A percentile compares a stretch with the other conserved stretches of the same genome.
phyloP scores from a whole-genome alignment of 1,140 invertebrate species.

The Laodelphax striatellus region DNA sequence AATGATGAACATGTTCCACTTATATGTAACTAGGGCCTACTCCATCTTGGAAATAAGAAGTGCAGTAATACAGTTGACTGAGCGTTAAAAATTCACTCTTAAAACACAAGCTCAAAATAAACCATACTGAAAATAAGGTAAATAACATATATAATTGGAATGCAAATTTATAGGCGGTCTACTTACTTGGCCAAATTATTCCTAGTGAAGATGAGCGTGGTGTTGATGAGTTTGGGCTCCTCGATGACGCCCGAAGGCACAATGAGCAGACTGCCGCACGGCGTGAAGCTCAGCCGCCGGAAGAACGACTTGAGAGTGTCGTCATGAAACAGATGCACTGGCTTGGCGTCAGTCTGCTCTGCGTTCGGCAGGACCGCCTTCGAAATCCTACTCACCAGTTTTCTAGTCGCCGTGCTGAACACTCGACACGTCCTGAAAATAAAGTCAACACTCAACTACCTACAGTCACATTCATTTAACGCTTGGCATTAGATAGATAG shows the following conservation, averaged over 20 bases:
- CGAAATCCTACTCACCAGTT: constrained; percentile 53
- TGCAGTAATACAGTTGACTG: too few relatives aligned
- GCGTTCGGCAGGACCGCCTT: constrained; percentile 39
- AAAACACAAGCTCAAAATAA: too few relatives aligned
- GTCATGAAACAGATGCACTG: constrained; percentile 74
- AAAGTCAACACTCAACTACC: constrained; percentile 16
- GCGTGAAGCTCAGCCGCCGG: constrained; percentile 73
- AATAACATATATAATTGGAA: too few relatives aligned
- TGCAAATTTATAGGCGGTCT: not conserved
- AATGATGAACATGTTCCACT: too few relatives aligned
- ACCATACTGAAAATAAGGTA: too few relatives aligned
- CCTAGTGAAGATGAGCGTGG: constrained; percentile 71
- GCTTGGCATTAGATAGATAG: too few relatives aligned
- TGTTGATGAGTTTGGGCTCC: constrained; percentile 52
- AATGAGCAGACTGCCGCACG: constrained; percentile 78
- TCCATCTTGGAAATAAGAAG: too few relatives aligned
- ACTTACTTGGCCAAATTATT: constrained; percentile 35
- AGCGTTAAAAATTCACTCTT: too few relatives aligned
- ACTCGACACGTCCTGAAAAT: constrained; percentile 55
- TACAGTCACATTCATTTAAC: too few relatives aligned
- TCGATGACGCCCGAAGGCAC: constrained; percentile 68
- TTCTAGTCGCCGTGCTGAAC: constrained; percentile 56
- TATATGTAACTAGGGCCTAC: too few relatives aligned
- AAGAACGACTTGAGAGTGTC: constrained; percentile 92
- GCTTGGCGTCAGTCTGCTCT: constrained; percentile 37